A percentile compares a stretch with the other conserved stretches of the same genome.
Conservation (phyloP, 2,888 invertebrate genomes). For the Meganola albula region DNA sequence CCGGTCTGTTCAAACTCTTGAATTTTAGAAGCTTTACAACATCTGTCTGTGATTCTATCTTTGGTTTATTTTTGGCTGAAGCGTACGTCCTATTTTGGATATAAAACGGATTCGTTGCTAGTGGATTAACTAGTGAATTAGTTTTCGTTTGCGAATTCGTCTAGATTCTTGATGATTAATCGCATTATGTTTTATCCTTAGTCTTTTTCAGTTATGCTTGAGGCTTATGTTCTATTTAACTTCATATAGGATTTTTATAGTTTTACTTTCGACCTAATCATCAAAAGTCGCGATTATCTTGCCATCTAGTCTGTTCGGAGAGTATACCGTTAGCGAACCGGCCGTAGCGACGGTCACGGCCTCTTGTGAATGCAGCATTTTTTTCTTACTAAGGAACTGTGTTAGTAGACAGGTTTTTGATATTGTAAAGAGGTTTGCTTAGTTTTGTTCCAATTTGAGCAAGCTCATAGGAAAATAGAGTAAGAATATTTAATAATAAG, state of each 20-base stretch:
- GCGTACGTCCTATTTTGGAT: constrained; percentile 28
- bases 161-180: too few relatives aligned
- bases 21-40: constrained; percentile 40
- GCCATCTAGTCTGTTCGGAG: constrained; percentile 34
- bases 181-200: too few relatives aligned
- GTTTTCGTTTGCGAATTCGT: too few relatives aligned
- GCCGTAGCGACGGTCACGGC: constrained; percentile 45
- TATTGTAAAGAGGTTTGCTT: constrained; percentile 13
- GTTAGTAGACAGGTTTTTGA: constrained; percentile 40
- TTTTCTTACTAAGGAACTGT: constrained; percentile 46
- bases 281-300: constrained; percentile 32
- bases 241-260: too few relatives aligned
- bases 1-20: constrained; percentile 30
- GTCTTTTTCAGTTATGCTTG: too few relatives aligned
- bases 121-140: background rate
- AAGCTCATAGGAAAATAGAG: too few relatives aligned
- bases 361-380: constrained; percentile 39
- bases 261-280: constrained; percentile 26
- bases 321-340: constrained; percentile 50
- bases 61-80: constrained; percentile 36
- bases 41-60: constrained; percentile 31
- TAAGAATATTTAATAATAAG: too few relatives aligned
- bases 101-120: constrained; percentile 15
- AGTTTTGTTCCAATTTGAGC: constrained; percentile 8
- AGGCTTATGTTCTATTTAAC: too few relatives aligned